Evolutionary conservation across 1,140 invertebrate genomes (phyloP), one percentile per base, ranked within the genome.

Genomic region (Zaprionus inermis): DNA sequence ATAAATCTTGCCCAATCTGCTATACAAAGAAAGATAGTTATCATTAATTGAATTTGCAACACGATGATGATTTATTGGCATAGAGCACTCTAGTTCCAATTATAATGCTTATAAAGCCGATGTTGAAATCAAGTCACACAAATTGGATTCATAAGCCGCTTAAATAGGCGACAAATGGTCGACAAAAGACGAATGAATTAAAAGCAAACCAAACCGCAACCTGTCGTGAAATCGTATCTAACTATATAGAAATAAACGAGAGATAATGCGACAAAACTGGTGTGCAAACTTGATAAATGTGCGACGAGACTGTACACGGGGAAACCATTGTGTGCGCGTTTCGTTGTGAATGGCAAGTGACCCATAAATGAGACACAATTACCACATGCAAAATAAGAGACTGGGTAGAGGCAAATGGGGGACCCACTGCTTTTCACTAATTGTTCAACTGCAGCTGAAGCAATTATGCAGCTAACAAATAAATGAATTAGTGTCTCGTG

Each of bases 41-140:
- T 34, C 36, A 30, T 61, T 60, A 73, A 69, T 73, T 61, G 65
- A 60, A 73, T 60, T 56, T 68, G 41, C 36, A 59, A 69, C 18
- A 56, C 28, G 52, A 38, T 73, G 52, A 32, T 69, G 51, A 69
- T 61, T 69, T 73, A 73, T 73, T 69, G 57, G 55, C 65, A 73
- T 61, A 68, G 56, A 56, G 64, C 38, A 60, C 71, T 69, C 52
- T 60, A 73, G 71, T 69, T 49, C 38, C 71, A 73, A 69, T 73
- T 73, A 69, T 44, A 44, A 44, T 16, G 38, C 65, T 61, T 68
- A 68, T 46, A 56, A 69, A 69, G 65, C 57, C 30, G 22, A 36
- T 61, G 65, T 30, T 60, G 57, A 73, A 73, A 73, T 71, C 52
- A 58, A 61, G 38, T 30, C 24, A 22, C 18, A 61, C 64, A 73